Evolutionary conservation across 2,888 invertebrate species (phyloP), one percentile per base, ranked within the genome.

Genomic region (Eucriotettix oculatus): DNA sequence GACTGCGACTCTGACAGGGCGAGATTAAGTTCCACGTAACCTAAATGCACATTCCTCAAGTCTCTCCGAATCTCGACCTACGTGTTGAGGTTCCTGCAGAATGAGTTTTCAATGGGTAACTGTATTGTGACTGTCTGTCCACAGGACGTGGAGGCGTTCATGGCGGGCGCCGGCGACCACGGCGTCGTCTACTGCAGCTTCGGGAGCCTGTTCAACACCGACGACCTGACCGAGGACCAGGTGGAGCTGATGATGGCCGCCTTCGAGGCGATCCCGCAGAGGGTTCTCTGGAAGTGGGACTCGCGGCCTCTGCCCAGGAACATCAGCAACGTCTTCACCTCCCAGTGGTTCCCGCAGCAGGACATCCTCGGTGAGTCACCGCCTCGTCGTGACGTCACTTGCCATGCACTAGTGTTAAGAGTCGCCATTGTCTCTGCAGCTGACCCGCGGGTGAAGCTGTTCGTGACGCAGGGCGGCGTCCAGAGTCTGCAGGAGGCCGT

Each of bases 211-310:
- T 88, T 90, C 0, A 81, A 84, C 66, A 86, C 88, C 0, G 82
- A 83, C 29, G 86, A 85, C 66, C 89, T 90, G 87, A 89, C 90
- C 0, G 80, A 86, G 57, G 78, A 84, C 9, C 76, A 85, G 0
- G 80, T 87, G 60, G 78, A 79, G 43, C 76, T 86, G 68, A 78
- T 91, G 58, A 78, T 89, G 17, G 79, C 82, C 52, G 90, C 87
- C 0, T 82, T 91, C 67, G 81, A 85, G 1, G 81, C 84, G 41
- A 73, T 91, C 52, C 89, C 90, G 0, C 89, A 88, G 69, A 80
- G 87, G 65, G 86, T 91, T 29, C 73, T 91, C 0, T 90, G 90
- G 90, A 90, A 90, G 71, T 90, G 87, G 74, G 89, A 89, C 67
- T 79, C 1, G 75, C 73, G 53, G 79, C 82, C 52, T 89, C 87